Conservation (phyloP, 2,797 vertebrate genomes). For the Erethizon dorsatum region DNA sequence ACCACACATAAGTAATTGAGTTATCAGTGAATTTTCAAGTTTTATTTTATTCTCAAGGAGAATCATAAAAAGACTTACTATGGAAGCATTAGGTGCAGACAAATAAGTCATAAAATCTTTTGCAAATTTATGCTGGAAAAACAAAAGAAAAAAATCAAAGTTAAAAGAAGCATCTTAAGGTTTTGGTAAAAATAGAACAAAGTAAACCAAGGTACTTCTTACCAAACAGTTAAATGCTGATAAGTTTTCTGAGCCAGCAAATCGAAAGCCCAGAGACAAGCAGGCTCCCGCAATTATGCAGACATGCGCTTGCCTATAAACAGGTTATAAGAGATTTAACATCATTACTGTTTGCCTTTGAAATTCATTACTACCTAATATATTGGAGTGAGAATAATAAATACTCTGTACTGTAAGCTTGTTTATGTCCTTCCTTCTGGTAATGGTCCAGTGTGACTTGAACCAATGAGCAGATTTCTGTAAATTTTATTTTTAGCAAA, state of each 20-base stretch:
- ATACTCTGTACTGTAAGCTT: neutral
- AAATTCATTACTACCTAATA: conserved; percentile 17
- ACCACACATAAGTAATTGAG: neutral
- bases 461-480: neutral
- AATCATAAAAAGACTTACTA: conserved; percentile 92
- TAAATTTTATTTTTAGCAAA: neutral
- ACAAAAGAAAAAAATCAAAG: conserved; percentile 65
- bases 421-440: neutral
- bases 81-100: conserved; percentile 94
- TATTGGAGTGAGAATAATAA: conserved; percentile 11
- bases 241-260: conserved; percentile 97
- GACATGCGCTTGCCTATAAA: conserved; percentile 96
- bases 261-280: conserved; percentile 97
- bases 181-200: neutral
- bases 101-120: conserved; percentile 97
- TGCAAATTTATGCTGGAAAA: conserved; percentile 94
- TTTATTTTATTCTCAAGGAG: conserved; percentile 63
- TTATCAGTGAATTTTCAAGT: conserved; percentile 46
- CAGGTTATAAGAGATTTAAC: conserved; percentile 71
- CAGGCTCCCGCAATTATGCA: conserved; percentile 99
- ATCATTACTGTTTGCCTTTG: conserved; percentile 18
- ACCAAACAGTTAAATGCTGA: conserved; percentile 98
- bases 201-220: conserved; percentile 74
- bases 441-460: neutral
- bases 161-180: conserved; percentile 61